Conservation (phyloP, 2,113 vertebrate species). For the Eublepharis macularius region DNA sequence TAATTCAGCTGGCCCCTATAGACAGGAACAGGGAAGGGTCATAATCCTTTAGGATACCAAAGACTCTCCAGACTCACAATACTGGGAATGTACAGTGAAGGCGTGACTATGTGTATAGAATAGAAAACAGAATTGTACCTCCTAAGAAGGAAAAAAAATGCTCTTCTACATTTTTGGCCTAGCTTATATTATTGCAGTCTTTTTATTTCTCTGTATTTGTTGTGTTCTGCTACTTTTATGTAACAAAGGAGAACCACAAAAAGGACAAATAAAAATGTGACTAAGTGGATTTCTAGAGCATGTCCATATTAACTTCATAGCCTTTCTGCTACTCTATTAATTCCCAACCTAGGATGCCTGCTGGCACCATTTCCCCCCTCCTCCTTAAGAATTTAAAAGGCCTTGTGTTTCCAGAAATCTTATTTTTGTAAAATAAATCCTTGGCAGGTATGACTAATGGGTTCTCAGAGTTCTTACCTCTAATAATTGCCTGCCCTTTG, state of each 20-base stretch:
- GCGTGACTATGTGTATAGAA: not conserved
- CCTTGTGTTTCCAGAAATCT: not conserved
- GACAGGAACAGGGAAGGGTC: too few relatives aligned
- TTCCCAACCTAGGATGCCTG: slow-evolving; percentile 14
- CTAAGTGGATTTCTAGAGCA: slow-evolving; percentile 15
- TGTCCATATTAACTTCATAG: slow-evolving; percentile 35
- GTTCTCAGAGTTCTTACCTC: not conserved
- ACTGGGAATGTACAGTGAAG: not conserved
- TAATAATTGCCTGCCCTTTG: slow-evolving; percentile 6
- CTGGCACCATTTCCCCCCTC: not conserved
- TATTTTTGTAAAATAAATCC: not conserved
- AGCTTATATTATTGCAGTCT: not conserved
- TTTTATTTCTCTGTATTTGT: not conserved
- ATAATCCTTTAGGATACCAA: not conserved
- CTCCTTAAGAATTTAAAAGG: slow-evolving; percentile 10
- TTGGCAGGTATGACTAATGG: slow-evolving; percentile 35
- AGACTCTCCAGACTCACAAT: not conserved
- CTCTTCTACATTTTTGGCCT: not conserved
- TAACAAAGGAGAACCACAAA: not conserved
- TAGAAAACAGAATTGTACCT: not conserved
- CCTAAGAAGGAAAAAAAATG: not conserved
- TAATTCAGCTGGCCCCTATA: too few relatives aligned
- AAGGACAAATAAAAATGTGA: slow-evolving; percentile 5
- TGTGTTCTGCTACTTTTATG: slow-evolving; percentile 39
- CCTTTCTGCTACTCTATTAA: slow-evolving; percentile 36